Base-by-base conservation (phyloP, 2,888 invertebrate genomes). In the Pseudanteris insignis region DNA sequence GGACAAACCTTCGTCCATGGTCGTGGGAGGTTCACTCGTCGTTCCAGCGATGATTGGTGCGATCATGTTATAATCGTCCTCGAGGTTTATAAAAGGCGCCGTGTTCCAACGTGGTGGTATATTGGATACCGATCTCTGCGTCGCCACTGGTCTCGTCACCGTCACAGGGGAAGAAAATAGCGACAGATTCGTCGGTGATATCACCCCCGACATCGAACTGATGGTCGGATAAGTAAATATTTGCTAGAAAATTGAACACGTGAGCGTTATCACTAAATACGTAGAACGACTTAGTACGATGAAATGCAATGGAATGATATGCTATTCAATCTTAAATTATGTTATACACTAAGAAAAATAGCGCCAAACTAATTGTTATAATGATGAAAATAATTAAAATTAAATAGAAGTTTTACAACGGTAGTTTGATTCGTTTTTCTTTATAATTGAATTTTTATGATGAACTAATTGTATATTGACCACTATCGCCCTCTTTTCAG, bases 21-120 rank as follows among this genome's bases (percentile, higher is more conserved):
- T 47, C 18, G 78, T 68, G 1, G 79, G 74, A 37, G 78, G 76
- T 37, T 79, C 79, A 50, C 74, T 78, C 14, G 78, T 73, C 5
- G 85, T 84, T 10, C 85, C 83, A 59, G 84, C 83, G 69, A 87
- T 86, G 63, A 86, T 83, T 61, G 86, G 91, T 41, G 94, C 89
- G 83, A 94, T 93, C 86, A 96, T 92, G 78, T 90, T 93, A 82
- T 96, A 96, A 82, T 96, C 96, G 78, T 96, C 96, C 78, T 96
- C 96, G 73, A 94, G 83, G 44, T 90, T 88, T 68, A 95, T 89
- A 84, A 95, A 94, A 43, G 92, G 89, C 34, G 86, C 85, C 43
- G 91, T 86, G 78, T 89, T 93, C 95, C 95, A 96, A 74, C 94
- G 88, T 62, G 84, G 86, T 15, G 79, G 79, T 18, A 79, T 78